phyloP scores from a whole-genome alignment of 2,888 invertebrate genomes.

The Thymelicus acteon region DNA sequence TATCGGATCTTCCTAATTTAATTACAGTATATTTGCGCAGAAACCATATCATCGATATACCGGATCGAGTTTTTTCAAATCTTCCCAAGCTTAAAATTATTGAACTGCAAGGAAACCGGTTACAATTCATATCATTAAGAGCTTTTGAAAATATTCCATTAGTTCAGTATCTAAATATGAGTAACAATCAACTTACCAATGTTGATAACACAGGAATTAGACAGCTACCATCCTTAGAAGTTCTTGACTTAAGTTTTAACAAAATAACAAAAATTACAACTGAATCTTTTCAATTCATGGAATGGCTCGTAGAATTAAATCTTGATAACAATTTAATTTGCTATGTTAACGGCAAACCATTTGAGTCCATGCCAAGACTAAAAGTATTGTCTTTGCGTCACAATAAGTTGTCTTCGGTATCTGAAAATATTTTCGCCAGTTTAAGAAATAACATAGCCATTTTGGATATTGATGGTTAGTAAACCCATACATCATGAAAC shows the following conservation, averaged over 20 bases:
- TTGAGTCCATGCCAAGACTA: conserved; percentile 93
- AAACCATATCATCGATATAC: conserved; percentile 90
- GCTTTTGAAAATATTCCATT: conserved; percentile 92
- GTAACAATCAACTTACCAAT: conserved; percentile 90
- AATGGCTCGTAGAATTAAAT: conserved; percentile 94
- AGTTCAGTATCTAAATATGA: conserved; percentile 92
- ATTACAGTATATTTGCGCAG: conserved; percentile 88
- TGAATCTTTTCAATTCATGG: conserved; percentile 89
- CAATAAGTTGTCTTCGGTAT: conserved; percentile 90
- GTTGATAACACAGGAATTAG: conserved; percentile 91
- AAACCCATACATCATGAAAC: conserved; percentile 1
- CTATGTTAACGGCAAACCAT: conserved; percentile 91
- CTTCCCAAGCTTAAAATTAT: conserved; percentile 89
- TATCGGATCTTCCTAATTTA: conserved; percentile 88
- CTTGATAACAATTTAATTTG: conserved; percentile 94
- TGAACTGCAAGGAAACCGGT: conserved; percentile 92
- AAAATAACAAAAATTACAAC: conserved; percentile 88
- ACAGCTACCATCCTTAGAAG: conserved; percentile 91
- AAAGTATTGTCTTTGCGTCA: conserved; percentile 91
- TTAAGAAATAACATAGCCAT: conserved; percentile 92
- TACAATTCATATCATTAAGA: conserved; percentile 88
- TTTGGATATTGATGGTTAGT: conserved; percentile 92
- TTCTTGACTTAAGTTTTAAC: conserved; percentile 93
- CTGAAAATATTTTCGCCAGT: conserved; percentile 90
- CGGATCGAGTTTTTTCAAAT: conserved; percentile 90